phyloP scores from a whole-genome alignment of 2,113 vertebrate species.

The Arvicanthis niloticus region DNA sequence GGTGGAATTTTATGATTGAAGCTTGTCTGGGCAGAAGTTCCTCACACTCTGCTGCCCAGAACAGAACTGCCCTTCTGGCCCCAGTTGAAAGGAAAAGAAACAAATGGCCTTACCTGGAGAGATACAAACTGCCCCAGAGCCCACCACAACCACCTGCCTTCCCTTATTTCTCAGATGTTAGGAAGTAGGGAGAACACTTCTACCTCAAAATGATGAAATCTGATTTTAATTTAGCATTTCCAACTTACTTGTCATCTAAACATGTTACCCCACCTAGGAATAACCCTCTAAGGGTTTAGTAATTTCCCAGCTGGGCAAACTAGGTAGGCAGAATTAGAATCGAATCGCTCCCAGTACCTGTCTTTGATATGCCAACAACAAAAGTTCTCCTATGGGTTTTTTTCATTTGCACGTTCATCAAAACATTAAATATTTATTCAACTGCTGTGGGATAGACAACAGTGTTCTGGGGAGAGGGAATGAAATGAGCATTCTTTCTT shows the following conservation, averaged over 20 bases:
- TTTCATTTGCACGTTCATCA: conserved; percentile 20
- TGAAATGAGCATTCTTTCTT: not conserved
- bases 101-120: not conserved
- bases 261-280: not conserved
- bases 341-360: not conserved
- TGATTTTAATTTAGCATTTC: conserved; percentile 43
- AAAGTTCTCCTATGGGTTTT: not conserved
- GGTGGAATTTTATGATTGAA: not conserved
- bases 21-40: not conserved
- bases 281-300: not conserved
- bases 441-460: not conserved
- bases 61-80: not conserved
- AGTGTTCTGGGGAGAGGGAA: not conserved
- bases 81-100: not conserved
- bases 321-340: conserved; percentile 1
- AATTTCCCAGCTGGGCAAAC: not conserved
- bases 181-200: not conserved
- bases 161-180: not conserved
- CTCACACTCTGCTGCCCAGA: not conserved
- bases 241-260: not conserved
- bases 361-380: not conserved
- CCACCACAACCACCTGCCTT: not conserved
- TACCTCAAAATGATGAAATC: not conserved
- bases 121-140: not conserved
- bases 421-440: conserved; percentile 52